These are phyloP conservation scores for Pangasius sanitwongsei DNA, from an alignment of 2,797 vertebrate genomes.

Conservation along the genomic window DNA sequence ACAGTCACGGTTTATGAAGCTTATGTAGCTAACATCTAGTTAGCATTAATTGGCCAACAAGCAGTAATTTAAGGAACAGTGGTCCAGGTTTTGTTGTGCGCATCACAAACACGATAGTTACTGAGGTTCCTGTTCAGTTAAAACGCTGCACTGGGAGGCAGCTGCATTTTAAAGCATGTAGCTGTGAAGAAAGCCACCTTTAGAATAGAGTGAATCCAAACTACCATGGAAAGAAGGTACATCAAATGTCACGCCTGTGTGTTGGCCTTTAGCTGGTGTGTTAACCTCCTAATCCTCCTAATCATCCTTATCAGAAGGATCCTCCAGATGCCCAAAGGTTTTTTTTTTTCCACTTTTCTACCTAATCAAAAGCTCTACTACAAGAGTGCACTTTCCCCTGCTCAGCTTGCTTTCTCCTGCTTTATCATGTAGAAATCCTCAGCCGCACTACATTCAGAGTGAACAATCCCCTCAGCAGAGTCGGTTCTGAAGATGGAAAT, in stretches of 20 bases:
- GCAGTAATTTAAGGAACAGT: not conserved
- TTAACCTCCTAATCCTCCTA: not conserved
- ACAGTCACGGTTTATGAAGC: not conserved
- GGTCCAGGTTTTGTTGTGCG: not conserved
- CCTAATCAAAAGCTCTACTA: not conserved
- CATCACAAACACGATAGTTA: not conserved
- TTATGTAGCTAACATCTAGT: not conserved
- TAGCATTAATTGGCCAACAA: not conserved
- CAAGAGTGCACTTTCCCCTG: not conserved
- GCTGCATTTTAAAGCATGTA: not conserved
- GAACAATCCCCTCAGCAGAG: not conserved
- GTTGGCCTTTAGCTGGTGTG: not conserved
- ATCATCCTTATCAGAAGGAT: not conserved
- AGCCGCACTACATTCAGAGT: not conserved
- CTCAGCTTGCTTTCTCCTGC: not conserved
- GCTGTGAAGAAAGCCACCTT: not conserved
- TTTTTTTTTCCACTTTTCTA: not conserved
- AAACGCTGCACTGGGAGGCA: not conserved
- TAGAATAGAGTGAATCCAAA: not conserved
- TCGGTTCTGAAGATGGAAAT: not conserved
- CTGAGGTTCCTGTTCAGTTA: not conserved
- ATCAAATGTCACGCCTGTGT: not conserved
- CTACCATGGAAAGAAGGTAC: not conserved
- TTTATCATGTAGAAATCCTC: not conserved
- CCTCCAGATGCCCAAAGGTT: not conserved